Conservation (phyloP, 2,888 invertebrate species). For the Tetragnatha montana region DNA sequence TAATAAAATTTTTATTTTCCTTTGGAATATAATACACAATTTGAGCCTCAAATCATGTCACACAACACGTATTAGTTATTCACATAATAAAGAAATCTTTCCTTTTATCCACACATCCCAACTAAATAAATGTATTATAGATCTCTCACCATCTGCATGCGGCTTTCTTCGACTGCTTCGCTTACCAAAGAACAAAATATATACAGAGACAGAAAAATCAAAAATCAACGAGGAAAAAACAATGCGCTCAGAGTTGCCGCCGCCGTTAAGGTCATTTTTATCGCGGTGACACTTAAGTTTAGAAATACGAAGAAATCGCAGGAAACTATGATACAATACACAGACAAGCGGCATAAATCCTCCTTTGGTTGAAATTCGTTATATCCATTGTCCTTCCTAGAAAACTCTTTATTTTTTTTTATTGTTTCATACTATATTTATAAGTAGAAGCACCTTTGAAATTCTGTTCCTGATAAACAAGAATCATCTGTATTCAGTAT, state of each 20-base stretch:
- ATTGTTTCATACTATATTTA: constrained; percentile 61
- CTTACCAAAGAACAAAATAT: constrained; percentile 43
- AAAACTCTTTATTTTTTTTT: constrained; percentile 53
- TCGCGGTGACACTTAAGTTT: constrained; percentile 24
- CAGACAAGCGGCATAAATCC: constrained; percentile 33
- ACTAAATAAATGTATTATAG: constrained; percentile 36
- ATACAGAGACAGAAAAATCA: constrained; percentile 34
- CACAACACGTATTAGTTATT: constrained; percentile 65
- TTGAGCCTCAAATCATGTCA: constrained; percentile 68
- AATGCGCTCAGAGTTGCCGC: constrained; percentile 48
- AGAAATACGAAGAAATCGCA: constrained; percentile 35
- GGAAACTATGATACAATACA: constrained; percentile 63
- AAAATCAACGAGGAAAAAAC: constrained; percentile 32
- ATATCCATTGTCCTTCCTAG: constrained; percentile 48
- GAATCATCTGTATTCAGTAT: constrained; percentile 54
- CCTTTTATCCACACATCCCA: constrained; percentile 27
- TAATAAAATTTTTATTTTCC: constrained; percentile 65
- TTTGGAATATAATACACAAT: constrained; percentile 68
- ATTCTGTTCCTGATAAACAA: constrained; percentile 67
- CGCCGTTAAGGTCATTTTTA: constrained; percentile 30
- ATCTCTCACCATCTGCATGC: constrained; percentile 52
- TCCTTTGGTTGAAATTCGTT: constrained; percentile 24
- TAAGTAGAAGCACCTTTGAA: constrained; percentile 69
- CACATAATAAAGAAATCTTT: constrained; percentile 44
- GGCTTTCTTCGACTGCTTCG: constrained; percentile 16